Percentiles rank a stretch among this genome's conserved stretches.
Conservation (phyloP, 2,888 invertebrate species). For the Panopea generosa region DNA sequence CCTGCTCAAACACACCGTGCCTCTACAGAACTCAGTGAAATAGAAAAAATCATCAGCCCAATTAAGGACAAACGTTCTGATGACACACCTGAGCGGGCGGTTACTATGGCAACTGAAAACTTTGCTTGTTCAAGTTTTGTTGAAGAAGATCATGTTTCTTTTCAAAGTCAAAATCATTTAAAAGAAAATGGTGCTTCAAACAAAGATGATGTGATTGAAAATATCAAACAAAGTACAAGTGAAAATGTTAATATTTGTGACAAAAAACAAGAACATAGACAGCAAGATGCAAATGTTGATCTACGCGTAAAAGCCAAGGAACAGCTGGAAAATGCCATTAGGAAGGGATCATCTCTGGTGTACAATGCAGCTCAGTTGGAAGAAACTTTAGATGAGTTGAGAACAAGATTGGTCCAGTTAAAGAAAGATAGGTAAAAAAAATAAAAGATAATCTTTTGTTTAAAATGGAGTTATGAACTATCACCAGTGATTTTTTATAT, state of each 20-base stretch:
- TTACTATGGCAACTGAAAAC: not conserved
- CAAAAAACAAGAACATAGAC: not conserved
- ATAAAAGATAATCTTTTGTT: no score
- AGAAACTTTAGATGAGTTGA: slow-evolving; percentile 53
- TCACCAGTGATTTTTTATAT: no score
- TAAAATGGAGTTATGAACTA: not conserved
- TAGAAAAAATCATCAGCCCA: slow-evolving; percentile 35
- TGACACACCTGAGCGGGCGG: not conserved
- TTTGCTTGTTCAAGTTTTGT: slow-evolving; percentile 43
- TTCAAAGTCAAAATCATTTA: not conserved
- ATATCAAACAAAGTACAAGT: not conserved
- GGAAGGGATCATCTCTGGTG: slow-evolving; percentile 11
- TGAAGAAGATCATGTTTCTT: slow-evolving; percentile 6
- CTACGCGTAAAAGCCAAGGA: not conserved
- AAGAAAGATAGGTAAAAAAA: slow-evolving; percentile 68
- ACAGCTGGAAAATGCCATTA: not conserved
- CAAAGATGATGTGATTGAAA: not conserved
- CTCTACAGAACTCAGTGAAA: not conserved
- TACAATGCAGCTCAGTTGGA: slow-evolving; percentile 16
- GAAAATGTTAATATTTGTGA: not conserved
- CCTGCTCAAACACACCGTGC: no score
- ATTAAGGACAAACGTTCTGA: slow-evolving; percentile 26
- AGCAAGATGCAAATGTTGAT: not conserved
- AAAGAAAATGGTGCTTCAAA: not conserved
- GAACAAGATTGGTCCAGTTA: slow-evolving; percentile 68